These are phyloP conservation scores for Thalassaphorura encarpata DNA, from an alignment of 1,140 invertebrate genomes.

Conservation along the genomic window DNA sequence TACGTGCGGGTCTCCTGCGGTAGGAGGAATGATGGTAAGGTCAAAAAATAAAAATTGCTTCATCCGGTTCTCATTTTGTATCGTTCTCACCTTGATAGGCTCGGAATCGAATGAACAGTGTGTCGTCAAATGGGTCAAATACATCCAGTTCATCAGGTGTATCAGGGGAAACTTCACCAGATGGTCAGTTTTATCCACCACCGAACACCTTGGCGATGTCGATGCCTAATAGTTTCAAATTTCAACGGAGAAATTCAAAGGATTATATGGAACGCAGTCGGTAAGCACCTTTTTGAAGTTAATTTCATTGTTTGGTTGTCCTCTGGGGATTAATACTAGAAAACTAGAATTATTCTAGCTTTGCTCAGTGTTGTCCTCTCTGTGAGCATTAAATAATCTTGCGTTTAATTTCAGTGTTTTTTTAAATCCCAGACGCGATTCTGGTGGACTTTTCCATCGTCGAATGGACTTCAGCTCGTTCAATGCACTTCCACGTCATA, in stretches of 20 bases:
- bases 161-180: too few relatives aligned
- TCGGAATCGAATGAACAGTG: neutral
- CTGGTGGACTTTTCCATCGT: conserved; percentile 74
- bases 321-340: neutral
- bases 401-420: neutral
- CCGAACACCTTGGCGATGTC: neutral
- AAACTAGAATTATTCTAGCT: neutral
- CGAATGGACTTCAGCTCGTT: conserved; percentile 89
- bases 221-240: neutral
- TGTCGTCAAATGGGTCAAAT: too few relatives aligned
- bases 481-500: conserved; percentile 82
- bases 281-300: conserved; percentile 1
- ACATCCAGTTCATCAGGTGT: too few relatives aligned
- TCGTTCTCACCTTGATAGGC: neutral
- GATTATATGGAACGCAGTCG: neutral
- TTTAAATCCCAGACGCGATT: conserved; percentile 6
- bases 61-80: neutral
- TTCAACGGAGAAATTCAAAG: neutral
- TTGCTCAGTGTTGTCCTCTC: neutral
- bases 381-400: neutral
- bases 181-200: too few relatives aligned
- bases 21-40: too few relatives aligned
- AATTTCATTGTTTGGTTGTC: conserved; percentile 13
- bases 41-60: neutral
- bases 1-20: neutral